Base-by-base conservation (phyloP, 2,113 vertebrate species). In the Equus przewalskii region DNA sequence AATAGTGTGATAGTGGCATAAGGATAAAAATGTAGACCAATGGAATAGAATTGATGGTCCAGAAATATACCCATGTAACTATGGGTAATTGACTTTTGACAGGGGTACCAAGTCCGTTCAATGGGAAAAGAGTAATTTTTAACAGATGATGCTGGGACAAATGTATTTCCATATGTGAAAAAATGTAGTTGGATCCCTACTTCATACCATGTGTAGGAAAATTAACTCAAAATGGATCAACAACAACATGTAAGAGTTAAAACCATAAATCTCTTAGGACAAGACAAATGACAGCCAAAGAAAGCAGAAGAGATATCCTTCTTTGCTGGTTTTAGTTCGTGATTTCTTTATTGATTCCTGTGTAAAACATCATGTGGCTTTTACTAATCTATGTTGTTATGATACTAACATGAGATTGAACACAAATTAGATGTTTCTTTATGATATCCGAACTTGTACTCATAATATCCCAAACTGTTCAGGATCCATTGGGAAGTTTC, bases 371-470 rank as follows among this genome's bases (percentile, higher is more conserved):
- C 46, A 26, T 72, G 7, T 49, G 33, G 16, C 49, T 82, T 70
- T 97, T 93, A 80, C 49, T 85, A 56, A 64, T 85, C 46, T 54
- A 4, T 79, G 54, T 33, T 94, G 3, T 62, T 72, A 44, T 60
- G 21, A 33, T 79, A 49, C 12, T 64, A 86, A 75, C 7, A 11
- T 70, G 73, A 91, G 56, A 91, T 56, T 69, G 92, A 95, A 95
- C 36, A 84, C 78, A 93, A 56, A 88, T 62, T 60, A 69, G 44
- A 41, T 86, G 28, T 73, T 90, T 78, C 33, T 91, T 94, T 91
- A 44, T 85, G 30, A 88, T 85, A 8, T 76, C 22, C 89, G 51
- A 88, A 44, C n/a, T 95, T 91, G 79, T 19, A 10, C 49, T 91
- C 73, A 65, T 51, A 70, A 82, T 65, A 93, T 49, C 56, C 26